Conservation (phyloP, 2,888 invertebrate species). For the Macrophya alboannulata region DNA sequence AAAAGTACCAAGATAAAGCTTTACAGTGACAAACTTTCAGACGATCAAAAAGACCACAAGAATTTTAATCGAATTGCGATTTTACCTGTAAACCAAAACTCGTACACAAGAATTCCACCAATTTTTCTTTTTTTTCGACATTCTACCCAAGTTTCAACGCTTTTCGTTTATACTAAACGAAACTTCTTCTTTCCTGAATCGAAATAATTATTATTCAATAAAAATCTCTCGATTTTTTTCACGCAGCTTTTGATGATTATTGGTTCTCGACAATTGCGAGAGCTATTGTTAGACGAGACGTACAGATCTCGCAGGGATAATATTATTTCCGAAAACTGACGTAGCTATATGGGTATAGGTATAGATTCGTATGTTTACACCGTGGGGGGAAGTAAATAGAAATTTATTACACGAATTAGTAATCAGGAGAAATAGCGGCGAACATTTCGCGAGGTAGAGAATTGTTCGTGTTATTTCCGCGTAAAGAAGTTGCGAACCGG, state of each 20-base stretch:
- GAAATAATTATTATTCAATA: neutral
- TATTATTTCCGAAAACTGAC: neutral
- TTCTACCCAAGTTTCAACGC: neutral
- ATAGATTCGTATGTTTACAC: no score
- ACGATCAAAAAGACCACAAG: neutral
- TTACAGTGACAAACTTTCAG: neutral
- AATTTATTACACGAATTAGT: slow-evolving; percentile 1
- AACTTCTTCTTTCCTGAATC: no score
- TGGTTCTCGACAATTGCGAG: neutral
- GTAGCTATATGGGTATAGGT: neutral
- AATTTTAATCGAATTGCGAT: neutral
- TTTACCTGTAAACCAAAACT: neutral
- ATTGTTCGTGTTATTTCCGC: neutral
- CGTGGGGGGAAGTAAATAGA: neutral
- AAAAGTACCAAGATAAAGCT: neutral
- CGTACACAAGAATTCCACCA: neutral
- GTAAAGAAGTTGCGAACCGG: neutral
- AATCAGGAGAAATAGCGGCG: neutral
- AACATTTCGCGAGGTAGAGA: neutral
- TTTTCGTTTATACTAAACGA: no score
- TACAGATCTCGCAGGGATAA: neutral
- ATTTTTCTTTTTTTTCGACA: neutral
- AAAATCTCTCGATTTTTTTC: neutral
- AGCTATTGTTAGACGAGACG: neutral
- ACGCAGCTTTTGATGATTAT: neutral